Evolutionary conservation across 2,888 invertebrate species (phyloP), one percentile per base, ranked within the genome.

Genomic region (Ormyrus nitidulus): DNA sequence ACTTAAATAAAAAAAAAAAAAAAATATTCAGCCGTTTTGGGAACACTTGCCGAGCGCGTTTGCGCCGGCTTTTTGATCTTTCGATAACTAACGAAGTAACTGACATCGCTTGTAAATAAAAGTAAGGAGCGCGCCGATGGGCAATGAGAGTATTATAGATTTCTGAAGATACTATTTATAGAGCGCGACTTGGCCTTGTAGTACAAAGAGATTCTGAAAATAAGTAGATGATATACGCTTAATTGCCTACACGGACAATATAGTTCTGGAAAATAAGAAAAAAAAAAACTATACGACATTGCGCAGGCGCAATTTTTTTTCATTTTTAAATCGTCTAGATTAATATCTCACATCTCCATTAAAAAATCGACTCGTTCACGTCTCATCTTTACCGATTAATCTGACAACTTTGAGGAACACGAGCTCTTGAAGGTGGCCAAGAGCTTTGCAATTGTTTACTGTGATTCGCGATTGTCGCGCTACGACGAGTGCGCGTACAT

Each of bases 181-280:
- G 79, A 84, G 84, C 66, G 80, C 82, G 81, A 85, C 82, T 85
- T 83, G 85, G 81, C 83, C 84, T 84, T 82, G 87, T 86, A 87
- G 86, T 87, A 87, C 86, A 87, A 88, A 84, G 71, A 82, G 34
- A 34, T 34, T 81, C 76, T 86, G 34, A 34, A 68, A 64, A 68
- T 61, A 58, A 81, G 11, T 75, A 80, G 80, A 49, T 34, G 34
- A 34, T 5, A 85, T 86, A 88, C 84, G 88, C 89, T 88, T 88
- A 4, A 85, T 88, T 86, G 86, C 87, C 80, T 80, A 85, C 82
- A 85, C 85, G 84, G 88, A 89, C 87, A 89, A 89, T 88, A 89
- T 74, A 78, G 87, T 83, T 86, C 48, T 44, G 83, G 34, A 34
- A 34, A 34, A 34, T 34, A 34, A 34, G 34, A 34, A 34, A 34